Evolutionary conservation across 2,797 vertebrate genomes (phyloP).

Genomic region (Mormyrus proboscirostris): DNA sequence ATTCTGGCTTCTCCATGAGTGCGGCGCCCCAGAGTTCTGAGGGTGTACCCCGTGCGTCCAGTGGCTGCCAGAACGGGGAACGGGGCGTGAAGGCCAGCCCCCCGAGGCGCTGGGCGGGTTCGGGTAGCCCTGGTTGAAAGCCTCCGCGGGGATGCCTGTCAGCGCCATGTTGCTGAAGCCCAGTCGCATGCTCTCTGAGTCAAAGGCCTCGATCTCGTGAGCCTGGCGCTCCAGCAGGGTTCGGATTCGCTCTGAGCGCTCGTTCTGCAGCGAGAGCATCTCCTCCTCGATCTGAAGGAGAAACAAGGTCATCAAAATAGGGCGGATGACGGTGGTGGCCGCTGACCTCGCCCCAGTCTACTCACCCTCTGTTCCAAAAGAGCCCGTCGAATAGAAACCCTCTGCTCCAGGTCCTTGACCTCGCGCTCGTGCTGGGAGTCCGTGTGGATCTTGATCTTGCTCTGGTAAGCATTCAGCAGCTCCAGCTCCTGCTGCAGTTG

Average conservation of each 20-base stretch:
- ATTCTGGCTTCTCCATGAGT: slow-evolving; percentile 67
- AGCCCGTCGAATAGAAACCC: slow-evolving; percentile 80
- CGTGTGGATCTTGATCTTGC: slow-evolving; percentile 91
- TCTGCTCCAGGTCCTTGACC: slow-evolving; percentile 83
- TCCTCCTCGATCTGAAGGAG: slow-evolving; percentile 78
- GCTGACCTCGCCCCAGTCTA: not conserved
- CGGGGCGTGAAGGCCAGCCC: slow-evolving; percentile 52
- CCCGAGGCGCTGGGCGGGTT: slow-evolving; percentile 58
- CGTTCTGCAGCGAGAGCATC: slow-evolving; percentile 83
- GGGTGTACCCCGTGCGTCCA: slow-evolving; percentile 76
- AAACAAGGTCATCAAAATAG: not conserved
- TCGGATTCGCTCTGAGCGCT: slow-evolving; percentile 83
- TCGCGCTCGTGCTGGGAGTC: slow-evolving; percentile 83
- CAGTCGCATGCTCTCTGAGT: slow-evolving; percentile 81
- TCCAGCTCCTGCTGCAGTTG: slow-evolving; percentile 89
- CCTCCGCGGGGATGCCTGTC: slow-evolving; percentile 75
- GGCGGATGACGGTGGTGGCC: not conserved
- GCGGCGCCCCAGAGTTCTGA: slow-evolving; percentile 61
- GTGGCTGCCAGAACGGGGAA: slow-evolving; percentile 72
- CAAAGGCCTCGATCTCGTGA: slow-evolving; percentile 80
- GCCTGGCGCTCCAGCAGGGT: slow-evolving; percentile 83
- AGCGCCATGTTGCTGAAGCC: slow-evolving; percentile 83
- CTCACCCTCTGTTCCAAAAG: slow-evolving; percentile 83
- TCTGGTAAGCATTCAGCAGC: slow-evolving; percentile 87
- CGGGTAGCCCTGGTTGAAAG: slow-evolving; percentile 77